Conservation (phyloP, 2,797 vertebrate species). For the Schizopygopsis malacanthus region DNA sequence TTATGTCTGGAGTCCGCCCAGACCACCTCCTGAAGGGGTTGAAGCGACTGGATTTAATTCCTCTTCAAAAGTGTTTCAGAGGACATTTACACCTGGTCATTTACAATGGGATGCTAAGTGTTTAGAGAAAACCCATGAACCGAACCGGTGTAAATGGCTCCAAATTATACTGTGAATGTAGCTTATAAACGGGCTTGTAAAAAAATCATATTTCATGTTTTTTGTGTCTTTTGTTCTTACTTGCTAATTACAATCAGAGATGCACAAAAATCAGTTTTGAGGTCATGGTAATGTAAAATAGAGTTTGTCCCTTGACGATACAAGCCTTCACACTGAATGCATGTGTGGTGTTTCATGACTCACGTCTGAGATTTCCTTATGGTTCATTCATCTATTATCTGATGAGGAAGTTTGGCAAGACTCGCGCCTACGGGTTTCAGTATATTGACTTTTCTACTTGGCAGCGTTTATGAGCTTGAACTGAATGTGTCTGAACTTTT, state of each 20-base stretch:
- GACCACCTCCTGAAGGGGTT: too few relatives aligned
- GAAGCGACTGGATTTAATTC: too few relatives aligned
- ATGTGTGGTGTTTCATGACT: neutral
- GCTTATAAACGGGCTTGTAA: neutral
- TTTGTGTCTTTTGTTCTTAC: neutral
- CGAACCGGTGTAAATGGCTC: too few relatives aligned
- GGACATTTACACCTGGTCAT: too few relatives aligned
- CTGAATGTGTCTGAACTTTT: neutral
- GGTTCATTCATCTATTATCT: neutral
- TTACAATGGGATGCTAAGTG: too few relatives aligned
- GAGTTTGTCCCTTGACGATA: neutral
- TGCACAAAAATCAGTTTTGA: neutral
- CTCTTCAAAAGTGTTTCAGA: too few relatives aligned
- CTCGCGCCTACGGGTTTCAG: neutral
- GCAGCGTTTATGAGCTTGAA: neutral
- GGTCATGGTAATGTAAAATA: neutral
- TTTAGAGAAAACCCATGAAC: too few relatives aligned
- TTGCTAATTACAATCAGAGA: neutral
- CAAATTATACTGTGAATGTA: neutral
- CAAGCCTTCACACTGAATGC: neutral
- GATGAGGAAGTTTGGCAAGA: constrained; percentile 6
- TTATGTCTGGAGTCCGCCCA: too few relatives aligned
- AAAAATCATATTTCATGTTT: neutral
- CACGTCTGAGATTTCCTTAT: neutral
- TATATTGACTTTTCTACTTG: neutral